Evolutionary conservation across 2,113 vertebrate species (phyloP).

Genomic region (Delphinus delphis): DNA sequence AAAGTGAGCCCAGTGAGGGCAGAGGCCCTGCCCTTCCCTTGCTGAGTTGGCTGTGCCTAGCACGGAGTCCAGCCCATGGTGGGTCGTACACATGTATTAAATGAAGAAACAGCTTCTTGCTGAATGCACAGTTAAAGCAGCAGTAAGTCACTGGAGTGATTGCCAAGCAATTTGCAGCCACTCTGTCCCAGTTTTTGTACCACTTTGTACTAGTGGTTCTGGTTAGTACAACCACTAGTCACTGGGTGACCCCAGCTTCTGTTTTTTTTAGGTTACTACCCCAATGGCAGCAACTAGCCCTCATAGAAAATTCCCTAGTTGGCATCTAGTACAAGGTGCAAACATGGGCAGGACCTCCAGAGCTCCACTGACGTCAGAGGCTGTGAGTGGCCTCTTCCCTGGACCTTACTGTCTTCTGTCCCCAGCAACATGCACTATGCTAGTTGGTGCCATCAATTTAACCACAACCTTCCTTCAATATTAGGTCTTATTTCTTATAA

Average conservation of each 20-base stretch:
- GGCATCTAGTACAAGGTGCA: background rate
- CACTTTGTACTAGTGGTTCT: background rate
- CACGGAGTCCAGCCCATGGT: background rate
- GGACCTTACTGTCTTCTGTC: background rate
- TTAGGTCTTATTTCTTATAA: background rate
- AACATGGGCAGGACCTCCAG: background rate
- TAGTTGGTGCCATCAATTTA: background rate
- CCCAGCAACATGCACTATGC: background rate
- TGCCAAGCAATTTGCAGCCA: background rate
- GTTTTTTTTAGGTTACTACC: background rate
- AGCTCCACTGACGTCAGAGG: background rate
- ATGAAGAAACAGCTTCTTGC: background rate
- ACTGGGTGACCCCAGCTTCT: background rate
- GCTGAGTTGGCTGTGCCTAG: background rate
- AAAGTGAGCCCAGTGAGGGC: background rate
- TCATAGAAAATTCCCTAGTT: background rate
- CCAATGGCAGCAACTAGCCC: background rate
- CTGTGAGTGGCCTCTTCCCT: background rate
- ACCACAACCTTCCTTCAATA: background rate
- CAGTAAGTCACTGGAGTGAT: background rate
- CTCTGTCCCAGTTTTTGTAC: background rate
- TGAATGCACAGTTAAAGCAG: background rate
- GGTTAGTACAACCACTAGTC: background rate
- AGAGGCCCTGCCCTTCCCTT: background rate
- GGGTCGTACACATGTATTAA: background rate